These are phyloP conservation scores for Lepus oiostolus DNA, from an alignment of 2,797 vertebrate species.

Conservation along the genomic window DNA sequence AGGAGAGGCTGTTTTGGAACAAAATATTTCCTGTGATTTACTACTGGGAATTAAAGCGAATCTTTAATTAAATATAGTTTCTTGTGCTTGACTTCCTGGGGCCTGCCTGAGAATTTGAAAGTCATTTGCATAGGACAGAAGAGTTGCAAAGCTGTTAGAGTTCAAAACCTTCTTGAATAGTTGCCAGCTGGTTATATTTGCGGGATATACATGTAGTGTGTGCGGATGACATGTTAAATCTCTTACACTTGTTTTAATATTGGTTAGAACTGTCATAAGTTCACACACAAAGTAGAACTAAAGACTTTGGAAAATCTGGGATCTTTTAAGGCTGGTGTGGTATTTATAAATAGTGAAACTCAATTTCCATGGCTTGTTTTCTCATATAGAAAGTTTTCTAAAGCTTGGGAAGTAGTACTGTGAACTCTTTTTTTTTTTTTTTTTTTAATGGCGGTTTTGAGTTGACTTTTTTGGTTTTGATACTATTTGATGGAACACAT, in stretches of 20 bases:
- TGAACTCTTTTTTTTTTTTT: not conserved
- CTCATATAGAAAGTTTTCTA: slow-evolving; percentile 51
- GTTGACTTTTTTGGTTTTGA: slow-evolving; percentile 64
- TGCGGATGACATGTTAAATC: not conserved
- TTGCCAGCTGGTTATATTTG: slow-evolving; percentile 11
- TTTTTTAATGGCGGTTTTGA: slow-evolving; percentile 48
- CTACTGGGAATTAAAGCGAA: slow-evolving; percentile 29
- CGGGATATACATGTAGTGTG: not conserved
- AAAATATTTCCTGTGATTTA: slow-evolving; percentile 52
- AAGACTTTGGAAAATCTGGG: slow-evolving; percentile 65
- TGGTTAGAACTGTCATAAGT: not conserved
- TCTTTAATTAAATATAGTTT: slow-evolving; percentile 54
- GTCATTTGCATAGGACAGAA: slow-evolving; percentile 50
- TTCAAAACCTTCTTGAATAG: not conserved
- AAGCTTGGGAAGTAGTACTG: slow-evolving; percentile 57
- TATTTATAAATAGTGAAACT: slow-evolving; percentile 79
- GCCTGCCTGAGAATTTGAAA: slow-evolving; percentile 51
- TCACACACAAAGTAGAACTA: slow-evolving; percentile 43
- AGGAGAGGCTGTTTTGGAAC: slow-evolving; percentile 55
- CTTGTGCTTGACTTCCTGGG: not conserved
- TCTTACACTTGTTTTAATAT: not conserved
- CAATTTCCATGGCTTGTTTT: slow-evolving; percentile 41
- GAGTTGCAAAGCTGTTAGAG: slow-evolving; percentile 58
- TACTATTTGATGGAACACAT: slow-evolving; percentile 45
- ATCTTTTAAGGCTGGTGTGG: slow-evolving; percentile 56